Evolutionary conservation across 2,797 vertebrate species (phyloP), one percentile per base, ranked within the genome.

Genomic region (Dendrocincla fuliginosa): DNA sequence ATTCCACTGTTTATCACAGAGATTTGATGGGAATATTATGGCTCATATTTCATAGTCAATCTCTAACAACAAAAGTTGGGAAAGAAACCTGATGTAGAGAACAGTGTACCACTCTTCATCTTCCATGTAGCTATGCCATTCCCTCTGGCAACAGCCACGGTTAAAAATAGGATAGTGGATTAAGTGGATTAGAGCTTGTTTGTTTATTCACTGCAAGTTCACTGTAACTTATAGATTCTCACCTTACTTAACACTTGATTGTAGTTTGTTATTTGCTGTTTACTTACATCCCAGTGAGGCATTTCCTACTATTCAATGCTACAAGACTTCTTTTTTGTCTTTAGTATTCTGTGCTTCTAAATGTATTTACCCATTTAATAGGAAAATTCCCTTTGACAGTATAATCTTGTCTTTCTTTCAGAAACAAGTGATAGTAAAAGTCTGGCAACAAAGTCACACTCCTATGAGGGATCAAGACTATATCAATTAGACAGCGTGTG

Each of bases 81-180:
- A 35, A 79, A 39, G 42, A 86, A 35, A 50, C 28, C 32, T 73
- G 23, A 8, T 56, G 11, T 8, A n/a, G 32, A 77, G 39, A 71
- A 23, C 15, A 39, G n/a, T 28, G n/a, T 18, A 6, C 22, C 11
- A 6, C 9, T 85, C 39, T n/a, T 75, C 12, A 14, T 90, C 25
- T 56, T 80, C 42, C 11, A 27, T 85, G 5, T 15, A 68, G 17
- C 39, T 46, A 1, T 59, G 39, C 30, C 8, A 61, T 35, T 76
- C 52, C 30, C 52, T 76, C 39, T 74, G 27, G 27, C 32, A 56
- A 20, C 0, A 0, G 10, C 44, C 47, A 44, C 0, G 0, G 17
- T 44, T 52, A 28, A 59, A 84, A 86, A 57, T 2, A 32, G 24
- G n/a, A 27, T 44, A 33, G 22, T 59, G 30, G 33, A 81, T 86